phyloP scores from a whole-genome alignment of 2,888 invertebrate species.

The Hypena proboscidalis region DNA sequence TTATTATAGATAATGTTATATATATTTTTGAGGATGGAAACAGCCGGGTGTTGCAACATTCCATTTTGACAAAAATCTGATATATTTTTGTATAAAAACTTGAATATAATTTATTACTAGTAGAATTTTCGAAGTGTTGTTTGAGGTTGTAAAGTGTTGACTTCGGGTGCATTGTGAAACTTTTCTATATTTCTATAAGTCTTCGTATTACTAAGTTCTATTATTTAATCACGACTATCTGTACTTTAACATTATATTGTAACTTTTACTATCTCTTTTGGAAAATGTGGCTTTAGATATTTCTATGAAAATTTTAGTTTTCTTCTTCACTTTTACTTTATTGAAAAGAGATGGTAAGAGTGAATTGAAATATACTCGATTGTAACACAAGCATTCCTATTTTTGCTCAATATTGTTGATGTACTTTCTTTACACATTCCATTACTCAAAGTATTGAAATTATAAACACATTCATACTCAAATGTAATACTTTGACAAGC shows the following conservation, averaged over 20 bases:
- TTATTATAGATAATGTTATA: conserved; percentile 65
- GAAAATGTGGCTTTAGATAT: conserved; percentile 6
- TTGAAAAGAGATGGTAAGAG: conserved; percentile 34
- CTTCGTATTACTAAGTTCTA: conserved; percentile 50
- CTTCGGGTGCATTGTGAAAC: conserved; percentile 72
- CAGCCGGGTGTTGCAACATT: conserved; percentile 69
- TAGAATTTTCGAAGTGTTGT: conserved; percentile 76
- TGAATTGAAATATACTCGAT: conserved; percentile 33
- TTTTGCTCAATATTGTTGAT: conserved; percentile 53
- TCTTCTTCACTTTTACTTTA: conserved; percentile 22
- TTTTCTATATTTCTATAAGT: conserved; percentile 45
- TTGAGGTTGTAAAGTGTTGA: conserved; percentile 61
- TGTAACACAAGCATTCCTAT: conserved; percentile 48
- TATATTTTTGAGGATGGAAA: conserved; percentile 55
- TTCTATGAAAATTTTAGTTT: conserved; percentile 17
- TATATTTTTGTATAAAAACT: conserved; percentile 59
- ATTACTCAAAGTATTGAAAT: conserved; percentile 68
- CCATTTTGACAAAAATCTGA: conserved; percentile 51
- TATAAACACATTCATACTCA: conserved; percentile 73
- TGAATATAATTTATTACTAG: conserved; percentile 80
- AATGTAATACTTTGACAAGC: conserved; percentile 50
- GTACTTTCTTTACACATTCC: conserved; percentile 44
- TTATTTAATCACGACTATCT: conserved; percentile 46
- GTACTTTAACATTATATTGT: conserved; percentile 33
- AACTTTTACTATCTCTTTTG: conserved; percentile 33